phyloP scores from a whole-genome alignment of 2,797 vertebrate genomes.

The Smutsia temminckii region DNA sequence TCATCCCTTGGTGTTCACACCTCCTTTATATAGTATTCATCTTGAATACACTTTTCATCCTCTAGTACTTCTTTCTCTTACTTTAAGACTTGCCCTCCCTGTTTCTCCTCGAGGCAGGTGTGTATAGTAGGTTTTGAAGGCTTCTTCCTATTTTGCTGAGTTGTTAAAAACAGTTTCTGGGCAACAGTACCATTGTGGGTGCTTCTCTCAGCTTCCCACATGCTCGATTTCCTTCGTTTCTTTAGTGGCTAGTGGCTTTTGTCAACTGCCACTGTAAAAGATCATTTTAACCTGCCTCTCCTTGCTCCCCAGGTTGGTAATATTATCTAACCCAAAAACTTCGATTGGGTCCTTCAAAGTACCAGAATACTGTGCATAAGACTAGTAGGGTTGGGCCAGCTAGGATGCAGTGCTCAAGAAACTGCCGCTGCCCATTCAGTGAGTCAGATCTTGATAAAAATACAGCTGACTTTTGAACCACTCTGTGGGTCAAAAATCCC shows the following conservation, averaged over 20 bases:
- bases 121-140: background rate
- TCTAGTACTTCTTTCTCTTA: background rate
- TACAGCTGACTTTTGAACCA: too few relatives aligned
- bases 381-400: background rate
- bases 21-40: background rate
- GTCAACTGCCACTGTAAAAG: background rate
- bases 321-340: background rate
- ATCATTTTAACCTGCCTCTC: background rate
- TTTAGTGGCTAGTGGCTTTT: background rate
- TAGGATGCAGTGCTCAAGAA: background rate
- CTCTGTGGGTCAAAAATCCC: too few relatives aligned
- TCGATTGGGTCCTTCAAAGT: background rate
- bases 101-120: background rate
- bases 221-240: background rate
- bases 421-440: too few relatives aligned
- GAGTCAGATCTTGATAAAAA: background rate
- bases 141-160: background rate
- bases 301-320: background rate
- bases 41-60: background rate
- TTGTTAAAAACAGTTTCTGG: background rate
- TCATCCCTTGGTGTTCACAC: background rate
- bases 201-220: background rate
- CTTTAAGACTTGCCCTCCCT: background rate
- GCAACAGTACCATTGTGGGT: background rate
- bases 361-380: background rate